Base-by-base conservation (phyloP, 2,797 vertebrate genomes). In the Alfaro cultratus region DNA sequence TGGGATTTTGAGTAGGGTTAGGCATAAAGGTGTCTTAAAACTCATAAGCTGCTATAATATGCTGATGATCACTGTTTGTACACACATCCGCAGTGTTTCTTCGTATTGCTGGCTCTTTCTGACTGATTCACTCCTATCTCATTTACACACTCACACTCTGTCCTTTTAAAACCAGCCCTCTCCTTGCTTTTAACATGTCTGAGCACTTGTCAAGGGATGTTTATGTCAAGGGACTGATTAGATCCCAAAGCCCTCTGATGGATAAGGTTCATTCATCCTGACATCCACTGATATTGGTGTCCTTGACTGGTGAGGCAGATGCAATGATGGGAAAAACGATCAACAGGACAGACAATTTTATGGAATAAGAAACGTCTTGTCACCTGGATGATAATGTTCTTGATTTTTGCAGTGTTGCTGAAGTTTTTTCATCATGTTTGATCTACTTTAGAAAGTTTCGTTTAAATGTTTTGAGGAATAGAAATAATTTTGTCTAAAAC, bases 201-300 rank as follows among this genome's bases (percentile, higher is more conserved):
- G 92, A 95, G 92, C 91, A 92, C 86, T 92, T 95, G 94, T 95
- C 94, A 95, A n/a, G 77, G 88, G 93, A 95, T 95, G 95, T 96
- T 96, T 96, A 96, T 96, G 95, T 96, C 95, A 96, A 88, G 31
- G 93, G 90, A 43, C 92, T 94, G 93, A 95, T 96, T 96, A 94
- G 94, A 96, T 96, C 95, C 94, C 91, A 91, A 82, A 75, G 87
- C 75, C 83, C 70, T 81, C 92, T 96, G 95, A 96, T 96, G 92
- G 95, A 96, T 96, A 93, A 92, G 86, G 81, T 60, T 31, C 55
- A 60, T 84, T 91, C 89, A 89, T 92, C 90, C 91, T 91, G 91
- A 93, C 91, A 85, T 89, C 89, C 89, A 91, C 93, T 94, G 94
- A 96, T 95, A 94, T 45, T 88, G 83, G 91, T 92, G 95, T 96